Percentiles rank a stretch among this genome's conserved stretches.
Evolutionary conservation across 2,888 invertebrate species (phyloP).

Genomic region (Trimorus sp.): DNA sequence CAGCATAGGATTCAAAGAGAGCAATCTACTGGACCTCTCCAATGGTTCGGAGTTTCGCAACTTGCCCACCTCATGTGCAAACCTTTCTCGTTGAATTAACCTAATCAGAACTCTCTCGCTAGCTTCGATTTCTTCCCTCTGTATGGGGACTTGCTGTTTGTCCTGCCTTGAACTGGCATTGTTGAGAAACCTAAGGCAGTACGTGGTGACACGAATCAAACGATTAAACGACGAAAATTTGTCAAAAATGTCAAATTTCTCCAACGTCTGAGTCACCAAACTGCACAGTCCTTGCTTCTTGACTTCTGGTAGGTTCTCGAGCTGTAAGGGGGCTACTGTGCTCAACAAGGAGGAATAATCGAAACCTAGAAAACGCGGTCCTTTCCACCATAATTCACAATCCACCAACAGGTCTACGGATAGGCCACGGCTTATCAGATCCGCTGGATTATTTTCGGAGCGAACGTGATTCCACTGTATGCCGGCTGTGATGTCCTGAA

Average conservation of each 20-base stretch:
- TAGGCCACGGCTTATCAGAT: slow-evolving; percentile 20
- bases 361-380: slow-evolving; percentile 16
- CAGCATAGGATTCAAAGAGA: slow-evolving; percentile 51
- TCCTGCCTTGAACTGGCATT: slow-evolving; percentile 17
- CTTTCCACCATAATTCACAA: slow-evolving; percentile 38
- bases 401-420: background rate
- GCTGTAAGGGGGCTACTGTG: too few relatives aligned
- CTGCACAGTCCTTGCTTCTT: too few relatives aligned
- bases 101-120: too few relatives aligned
- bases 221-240: slow-evolving; percentile 20
- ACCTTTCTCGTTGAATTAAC: too few relatives aligned
- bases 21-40: slow-evolving; percentile 39
- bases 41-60: background rate
- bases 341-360: too few relatives aligned
- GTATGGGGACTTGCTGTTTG: too few relatives aligned
- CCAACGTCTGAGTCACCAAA: too few relatives aligned
- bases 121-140: too few relatives aligned
- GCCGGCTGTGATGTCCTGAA: slow-evolving; percentile 3
- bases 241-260: slow-evolving; percentile 3
- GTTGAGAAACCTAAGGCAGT: background rate
- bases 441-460: slow-evolving; percentile 39
- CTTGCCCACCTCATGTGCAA: too few relatives aligned
- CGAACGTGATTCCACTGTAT: slow-evolving; percentile 33
- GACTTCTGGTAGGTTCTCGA: too few relatives aligned
- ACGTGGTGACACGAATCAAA: slow-evolving; percentile 6